Evolutionary conservation across 1,140 invertebrate genomes (phyloP), one percentile per base, ranked within the genome.

Genomic region (Agraylea sexmaculata): DNA sequence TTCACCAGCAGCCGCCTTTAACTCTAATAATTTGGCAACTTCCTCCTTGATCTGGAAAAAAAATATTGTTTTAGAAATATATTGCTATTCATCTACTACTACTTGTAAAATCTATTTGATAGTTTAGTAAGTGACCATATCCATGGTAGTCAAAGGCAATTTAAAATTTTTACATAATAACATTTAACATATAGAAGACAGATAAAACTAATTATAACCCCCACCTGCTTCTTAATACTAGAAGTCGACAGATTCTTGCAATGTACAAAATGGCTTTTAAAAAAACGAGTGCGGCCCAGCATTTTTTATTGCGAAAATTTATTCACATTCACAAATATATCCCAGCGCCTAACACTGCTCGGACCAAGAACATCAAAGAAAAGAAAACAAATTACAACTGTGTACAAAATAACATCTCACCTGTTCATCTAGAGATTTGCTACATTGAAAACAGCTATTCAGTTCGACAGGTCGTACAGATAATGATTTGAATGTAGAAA

Each of bases 21-120:
- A 54, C 34, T 78, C 74, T 37, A 90, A 57, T 16, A 92, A 66
- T 56, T 87, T 88, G 2, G 74, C 64, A 8, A 92, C 83, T 66
- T 91, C 85, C 57, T 84, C 74, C 53, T 72, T 67, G 48, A 87
- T 78, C 83, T 87, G 64, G 12, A 68, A 62, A 32, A 45, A 36
- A 54, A 20, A 39, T 21, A 17, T 23, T 18, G n/a, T n/a, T n/a
- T n/a, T n/a, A n/a, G n/a, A n/a, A n/a, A n/a, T n/a, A 40, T 37
- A 37, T 45, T 37, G 6, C 30, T 17, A 42, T 25, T 25, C 11
- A 16, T 7, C n/a, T 15, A 23, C 11, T 22, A 22, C 4, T n/a
- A 12, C 16, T 19, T 20, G 13, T 4, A 36, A 10, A 38, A 35
- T 35, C 7, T 7, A 33, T 23, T 15, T 12, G 5, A 16, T 23